Evolutionary conservation across 2,113 vertebrate species (phyloP).

Genomic region (Ranitomeya imitator): DNA sequence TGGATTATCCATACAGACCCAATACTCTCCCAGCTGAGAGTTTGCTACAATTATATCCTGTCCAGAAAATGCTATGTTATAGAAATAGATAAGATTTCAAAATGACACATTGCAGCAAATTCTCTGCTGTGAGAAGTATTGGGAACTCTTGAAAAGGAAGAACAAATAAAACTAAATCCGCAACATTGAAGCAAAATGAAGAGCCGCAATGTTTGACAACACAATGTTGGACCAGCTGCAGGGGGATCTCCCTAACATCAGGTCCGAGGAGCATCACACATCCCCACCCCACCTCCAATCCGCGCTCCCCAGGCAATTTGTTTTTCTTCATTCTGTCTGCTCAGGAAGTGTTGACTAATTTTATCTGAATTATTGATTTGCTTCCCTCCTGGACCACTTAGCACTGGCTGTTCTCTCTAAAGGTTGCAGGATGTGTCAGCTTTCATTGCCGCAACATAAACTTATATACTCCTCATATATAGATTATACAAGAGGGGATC

Average conservation of each 20-base stretch:
- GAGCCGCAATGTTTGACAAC: not conserved
- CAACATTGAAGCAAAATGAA: no score
- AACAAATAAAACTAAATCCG: not conserved
- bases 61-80: no score
- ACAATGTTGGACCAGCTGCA: not conserved
- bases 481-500: not conserved
- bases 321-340: constrained; percentile 43
- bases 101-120: not conserved
- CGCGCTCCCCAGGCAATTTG: constrained; percentile 48
- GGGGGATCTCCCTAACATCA: not conserved
- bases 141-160: not conserved
- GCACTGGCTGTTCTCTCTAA: constrained; percentile 55
- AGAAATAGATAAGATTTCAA: not conserved
- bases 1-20: no score
- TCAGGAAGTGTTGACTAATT: constrained; percentile 59
- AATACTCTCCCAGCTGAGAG: no score
- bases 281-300: constrained; percentile 11
- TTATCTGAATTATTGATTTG: constrained; percentile 58
- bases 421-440: constrained; percentile 57
- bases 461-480: not conserved
- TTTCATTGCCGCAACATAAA: constrained; percentile 39
- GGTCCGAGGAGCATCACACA: not conserved
- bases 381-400: constrained; percentile 59
- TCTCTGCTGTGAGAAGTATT: not conserved
- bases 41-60: no score